Evolutionary conservation across 2,113 vertebrate genomes (phyloP), one percentile per base, ranked within the genome.

Genomic region (Bucco capensis): DNA sequence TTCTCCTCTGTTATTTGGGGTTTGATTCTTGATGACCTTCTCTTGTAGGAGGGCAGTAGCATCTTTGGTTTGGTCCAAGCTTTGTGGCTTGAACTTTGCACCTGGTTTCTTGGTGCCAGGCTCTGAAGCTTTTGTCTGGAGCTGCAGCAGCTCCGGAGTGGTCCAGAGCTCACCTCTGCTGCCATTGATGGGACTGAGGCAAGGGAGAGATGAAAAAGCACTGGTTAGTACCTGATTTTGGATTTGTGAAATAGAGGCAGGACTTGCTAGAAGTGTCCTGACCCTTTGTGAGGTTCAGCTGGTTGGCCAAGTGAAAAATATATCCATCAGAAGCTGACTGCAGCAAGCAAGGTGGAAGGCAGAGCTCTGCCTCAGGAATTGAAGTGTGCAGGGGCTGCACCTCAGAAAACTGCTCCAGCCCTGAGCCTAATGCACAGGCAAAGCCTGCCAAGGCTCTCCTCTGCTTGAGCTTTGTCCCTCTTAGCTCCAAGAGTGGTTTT

Each of bases 21-120:
- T 44, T 89, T 76, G 67, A 71, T 4, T 10, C 5, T 75, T 75
- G 18, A 16, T 12, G 50, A 27, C 46, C 83, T 66, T 74, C 56
- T 72, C 49, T 71, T 74, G 5, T 28, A 62, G 46, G 54, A 70
- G 18, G 28, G 23, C 2, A 23, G 30, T 19, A 47, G 19, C 38
- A 28, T 42, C 53, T 93, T 79, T 25, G 16, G 7, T 40, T 85
- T 71, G 10, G 53, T 88, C 27, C 35, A 77, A 10, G 7, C n/a
- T 35, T 22, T 19, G 25, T 18, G 15, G 22, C 17, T 81, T 71
- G 38, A 81, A 60, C 71, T 84, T 78, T 51, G 35, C n/a, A 21
- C 44, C 2, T 0, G 2, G 21, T 84, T 82, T 65, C 31, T 23
- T n/a, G 22, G 14, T 13, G n/a, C n/a, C 2, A 2, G 12, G 6